Evolutionary conservation across 1,140 invertebrate species (phyloP).

Genomic region (Aleiodes sp.): DNA sequence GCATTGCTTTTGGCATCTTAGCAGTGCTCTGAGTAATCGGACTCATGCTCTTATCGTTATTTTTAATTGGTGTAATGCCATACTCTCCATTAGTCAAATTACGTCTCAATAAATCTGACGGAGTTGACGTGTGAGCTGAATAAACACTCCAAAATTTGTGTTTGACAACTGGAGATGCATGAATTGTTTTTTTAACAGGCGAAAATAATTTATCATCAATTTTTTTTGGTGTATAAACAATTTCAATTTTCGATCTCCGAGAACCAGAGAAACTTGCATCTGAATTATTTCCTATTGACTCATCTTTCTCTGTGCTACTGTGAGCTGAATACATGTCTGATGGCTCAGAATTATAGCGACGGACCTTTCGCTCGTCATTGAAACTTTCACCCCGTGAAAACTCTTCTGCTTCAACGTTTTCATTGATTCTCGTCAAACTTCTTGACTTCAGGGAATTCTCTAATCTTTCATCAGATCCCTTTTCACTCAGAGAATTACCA

Average conservation of each 20-base stretch:
- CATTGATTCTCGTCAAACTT: background rate
- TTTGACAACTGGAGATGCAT: conserved; percentile 43
- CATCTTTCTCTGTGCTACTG: background rate
- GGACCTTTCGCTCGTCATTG: conserved; percentile 20
- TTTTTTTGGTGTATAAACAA: conserved; percentile 31
- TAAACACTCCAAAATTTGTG: conserved; percentile 49
- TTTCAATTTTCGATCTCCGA: conserved; percentile 34
- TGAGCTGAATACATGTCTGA: conserved; percentile 48
- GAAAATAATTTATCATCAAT: background rate
- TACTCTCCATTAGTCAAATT: conserved; percentile 63
- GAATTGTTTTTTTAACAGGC: background rate
- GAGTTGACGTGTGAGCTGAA: conserved; percentile 60
- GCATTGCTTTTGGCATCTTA: conserved; percentile 85
- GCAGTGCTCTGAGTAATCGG: conserved; percentile 86
- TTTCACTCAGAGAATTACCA: background rate
- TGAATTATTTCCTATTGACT: conserved; percentile 40
- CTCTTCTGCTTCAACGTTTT: background rate
- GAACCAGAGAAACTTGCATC: conserved; percentile 39
- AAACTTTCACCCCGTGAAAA: background rate
- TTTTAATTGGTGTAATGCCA: conserved; percentile 67
- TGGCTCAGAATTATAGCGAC: conserved; percentile 51
- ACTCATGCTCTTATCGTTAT: conserved; percentile 80
- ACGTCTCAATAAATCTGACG: conserved; percentile 55
- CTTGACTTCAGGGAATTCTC: background rate
- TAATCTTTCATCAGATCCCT: conserved; percentile 34